phyloP scores from a whole-genome alignment of 2,113 vertebrate genomes.

The Patagioenas fasciata region DNA sequence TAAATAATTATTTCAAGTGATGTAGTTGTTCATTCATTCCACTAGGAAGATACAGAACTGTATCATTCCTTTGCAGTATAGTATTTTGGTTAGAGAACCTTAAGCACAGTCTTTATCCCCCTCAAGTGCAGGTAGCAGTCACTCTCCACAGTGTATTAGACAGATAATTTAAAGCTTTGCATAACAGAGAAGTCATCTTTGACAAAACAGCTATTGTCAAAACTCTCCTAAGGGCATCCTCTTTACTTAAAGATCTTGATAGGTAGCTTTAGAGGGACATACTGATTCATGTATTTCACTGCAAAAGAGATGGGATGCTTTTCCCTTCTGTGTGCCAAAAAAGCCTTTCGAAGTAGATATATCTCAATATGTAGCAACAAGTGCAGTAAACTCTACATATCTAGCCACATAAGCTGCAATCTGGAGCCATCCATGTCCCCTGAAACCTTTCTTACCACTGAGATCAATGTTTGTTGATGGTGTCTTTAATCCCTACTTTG shows the following conservation, averaged over 20 bases:
- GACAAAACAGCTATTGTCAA: neutral
- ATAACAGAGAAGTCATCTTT: neutral
- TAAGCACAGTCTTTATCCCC: neutral
- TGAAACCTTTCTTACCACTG: neutral
- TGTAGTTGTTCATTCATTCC: neutral
- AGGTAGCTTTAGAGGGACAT: neutral
- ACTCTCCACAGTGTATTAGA: neutral
- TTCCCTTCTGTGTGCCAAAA: neutral
- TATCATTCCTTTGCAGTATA: neutral
- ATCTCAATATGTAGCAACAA: neutral
- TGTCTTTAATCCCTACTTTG: neutral
- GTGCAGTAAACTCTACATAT: fast-evolving
- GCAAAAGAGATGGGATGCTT: neutral
- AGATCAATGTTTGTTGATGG: neutral
- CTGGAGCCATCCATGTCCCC: neutral
- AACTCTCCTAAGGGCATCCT: neutral
- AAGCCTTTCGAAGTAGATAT: neutral
- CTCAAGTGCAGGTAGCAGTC: neutral
- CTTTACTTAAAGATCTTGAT: neutral
- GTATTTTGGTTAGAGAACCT: neutral
- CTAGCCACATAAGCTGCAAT: neutral
- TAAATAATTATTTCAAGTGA: neutral
- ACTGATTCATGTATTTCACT: neutral
- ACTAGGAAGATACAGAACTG: neutral
- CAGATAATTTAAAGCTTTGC: neutral